Evolutionary conservation across 2,797 vertebrate genomes (phyloP).

Genomic region (Perodicticus potto): DNA sequence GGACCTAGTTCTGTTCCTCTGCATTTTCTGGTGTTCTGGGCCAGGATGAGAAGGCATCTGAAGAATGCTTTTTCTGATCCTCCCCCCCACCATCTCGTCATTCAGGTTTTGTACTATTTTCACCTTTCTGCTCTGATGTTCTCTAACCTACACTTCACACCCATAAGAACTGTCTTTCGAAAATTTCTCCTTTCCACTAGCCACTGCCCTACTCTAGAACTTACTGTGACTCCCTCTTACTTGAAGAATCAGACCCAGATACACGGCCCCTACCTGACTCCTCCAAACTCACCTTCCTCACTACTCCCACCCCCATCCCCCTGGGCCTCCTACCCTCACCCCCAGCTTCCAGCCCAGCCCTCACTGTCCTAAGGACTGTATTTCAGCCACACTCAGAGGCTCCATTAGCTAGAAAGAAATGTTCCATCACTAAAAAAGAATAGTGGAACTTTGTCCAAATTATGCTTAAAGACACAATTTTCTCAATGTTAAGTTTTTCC

Average conservation of each 20-base stretch:
- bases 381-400: neutral
- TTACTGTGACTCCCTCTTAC: neutral
- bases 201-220: neutral
- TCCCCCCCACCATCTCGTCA: neutral
- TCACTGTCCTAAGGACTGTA: neutral
- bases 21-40: neutral
- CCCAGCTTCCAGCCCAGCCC: neutral
- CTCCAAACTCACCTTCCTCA: neutral
- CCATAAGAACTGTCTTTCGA: neutral
- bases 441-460: conserved; percentile 54
- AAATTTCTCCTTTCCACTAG: neutral
- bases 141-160: neutral
- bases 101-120: neutral
- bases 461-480: conserved; percentile 62
- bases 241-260: neutral
- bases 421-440: conserved; percentile 49
- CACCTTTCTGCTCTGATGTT: neutral
- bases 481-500: conserved; percentile 61
- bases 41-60: neutral
- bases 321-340: neutral
- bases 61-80: neutral
- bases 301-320: neutral
- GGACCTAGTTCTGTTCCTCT: neutral
- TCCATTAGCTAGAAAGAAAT: conserved; percentile 33
- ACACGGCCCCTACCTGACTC: neutral